phyloP scores from a whole-genome alignment of 2,797 vertebrate species.

The Epinephelus malabaricus region DNA sequence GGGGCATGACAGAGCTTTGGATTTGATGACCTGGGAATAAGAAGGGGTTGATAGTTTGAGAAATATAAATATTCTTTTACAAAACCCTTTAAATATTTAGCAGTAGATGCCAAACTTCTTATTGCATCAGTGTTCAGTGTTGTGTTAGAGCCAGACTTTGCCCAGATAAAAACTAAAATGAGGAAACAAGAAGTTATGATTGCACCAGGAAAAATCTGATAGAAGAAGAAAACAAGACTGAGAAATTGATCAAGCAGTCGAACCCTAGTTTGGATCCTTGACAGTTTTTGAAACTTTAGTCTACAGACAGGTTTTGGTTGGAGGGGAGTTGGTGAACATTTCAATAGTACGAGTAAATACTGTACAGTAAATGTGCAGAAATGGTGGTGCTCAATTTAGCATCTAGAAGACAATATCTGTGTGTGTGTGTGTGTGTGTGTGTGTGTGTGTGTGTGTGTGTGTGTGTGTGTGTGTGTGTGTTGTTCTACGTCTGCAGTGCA shows the following conservation, averaged over 20 bases:
- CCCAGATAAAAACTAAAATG: neutral
- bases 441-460: conserved; percentile 23
- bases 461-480: conserved; percentile 18
- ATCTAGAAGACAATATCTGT: conserved; percentile 6
- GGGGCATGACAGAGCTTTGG: too few species aligned
- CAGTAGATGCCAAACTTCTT: too few species aligned
- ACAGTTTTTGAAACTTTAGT: neutral
- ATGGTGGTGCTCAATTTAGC: neutral
- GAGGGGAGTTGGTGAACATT: neutral
- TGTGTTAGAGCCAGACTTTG: neutral
- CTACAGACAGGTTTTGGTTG: neutral
- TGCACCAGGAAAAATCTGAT: neutral
- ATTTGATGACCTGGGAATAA: too few species aligned
- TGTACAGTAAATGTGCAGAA: conserved; percentile 9
- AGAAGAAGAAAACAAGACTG: neutral
- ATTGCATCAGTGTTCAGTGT: too few species aligned
- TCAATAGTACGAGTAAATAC: neutral
- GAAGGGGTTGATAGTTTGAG: too few species aligned
- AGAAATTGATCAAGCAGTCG: neutral
- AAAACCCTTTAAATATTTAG: too few species aligned
- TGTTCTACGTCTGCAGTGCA: conserved; percentile 49
- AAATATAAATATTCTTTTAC: too few species aligned
- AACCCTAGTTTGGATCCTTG: neutral
- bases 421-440: conserved; percentile 8
- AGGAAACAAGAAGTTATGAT: neutral